A percentile compares a stretch with the other conserved stretches of the same genome.
Evolutionary conservation across 2,113 vertebrate species (phyloP).

Genomic region (Chascanopsetta lugubris): DNA sequence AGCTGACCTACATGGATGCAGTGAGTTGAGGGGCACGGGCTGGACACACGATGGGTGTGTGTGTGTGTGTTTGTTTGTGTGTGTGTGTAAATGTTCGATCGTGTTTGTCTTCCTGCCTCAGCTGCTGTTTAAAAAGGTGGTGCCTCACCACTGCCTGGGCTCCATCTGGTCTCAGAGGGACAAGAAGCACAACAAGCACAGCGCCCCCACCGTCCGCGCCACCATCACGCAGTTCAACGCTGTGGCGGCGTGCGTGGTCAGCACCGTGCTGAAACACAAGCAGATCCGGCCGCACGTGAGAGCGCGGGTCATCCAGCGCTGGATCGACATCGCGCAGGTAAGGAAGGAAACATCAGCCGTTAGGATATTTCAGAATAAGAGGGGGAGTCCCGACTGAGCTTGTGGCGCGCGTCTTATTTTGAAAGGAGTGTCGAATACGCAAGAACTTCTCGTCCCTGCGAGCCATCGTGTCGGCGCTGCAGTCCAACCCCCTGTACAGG

Average conservation of each 20-base stretch:
- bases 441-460: slow-evolving; percentile 96
- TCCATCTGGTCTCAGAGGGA: slow-evolving; percentile 93
- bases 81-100: too few relatives aligned
- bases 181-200: slow-evolving; percentile 91
- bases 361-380: not conserved
- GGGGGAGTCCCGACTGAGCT: not conserved
- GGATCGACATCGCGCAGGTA: slow-evolving; percentile 95
- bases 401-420: not conserved
- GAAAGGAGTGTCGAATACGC: slow-evolving; percentile 93
- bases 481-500: slow-evolving; percentile 94
- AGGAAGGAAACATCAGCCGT: slow-evolving; percentile 19
- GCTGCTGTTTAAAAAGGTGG: slow-evolving; percentile 93
- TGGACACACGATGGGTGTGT: not conserved
- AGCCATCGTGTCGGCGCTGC: slow-evolving; percentile 92
- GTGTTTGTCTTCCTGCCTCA: slow-evolving; percentile 49
- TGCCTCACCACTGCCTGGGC: slow-evolving; percentile 94
- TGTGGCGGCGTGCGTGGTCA: slow-evolving; percentile 90
- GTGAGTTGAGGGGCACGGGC: slow-evolving; percentile 72
- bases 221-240: slow-evolving; percentile 95
- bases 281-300: slow-evolving; percentile 88
- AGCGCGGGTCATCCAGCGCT: slow-evolving; percentile 92
- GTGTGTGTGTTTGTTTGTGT: too few relatives aligned
- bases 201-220: slow-evolving; percentile 89
- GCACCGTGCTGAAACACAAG: slow-evolving; percentile 85
- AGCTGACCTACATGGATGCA: slow-evolving; percentile 96